phyloP scores from a whole-genome alignment of 2,888 invertebrate species.

The Muschampia plurimacula region DNA sequence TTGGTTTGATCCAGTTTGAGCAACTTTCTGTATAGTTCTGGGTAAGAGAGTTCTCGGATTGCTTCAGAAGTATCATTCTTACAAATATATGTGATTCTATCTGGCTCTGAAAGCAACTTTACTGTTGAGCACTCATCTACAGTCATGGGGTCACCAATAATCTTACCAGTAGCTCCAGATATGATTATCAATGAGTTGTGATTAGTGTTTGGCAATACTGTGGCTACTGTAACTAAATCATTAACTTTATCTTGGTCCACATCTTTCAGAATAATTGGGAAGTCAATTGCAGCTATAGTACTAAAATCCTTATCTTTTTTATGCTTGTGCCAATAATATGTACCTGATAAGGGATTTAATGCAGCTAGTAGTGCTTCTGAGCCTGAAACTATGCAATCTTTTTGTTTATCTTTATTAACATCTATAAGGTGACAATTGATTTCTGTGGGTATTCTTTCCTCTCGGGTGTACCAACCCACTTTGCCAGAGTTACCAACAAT shows the following conservation, averaged over 20 bases:
- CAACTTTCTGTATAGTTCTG: conserved; percentile 65
- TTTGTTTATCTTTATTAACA: conserved; percentile 88
- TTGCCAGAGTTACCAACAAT: conserved; percentile 89
- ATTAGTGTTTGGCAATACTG: conserved; percentile 76
- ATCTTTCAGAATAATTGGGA: conserved; percentile 90
- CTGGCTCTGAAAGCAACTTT: conserved; percentile 83
- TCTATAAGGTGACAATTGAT: conserved; percentile 91
- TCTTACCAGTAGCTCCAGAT: conserved; percentile 89
- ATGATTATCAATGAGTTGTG: conserved; percentile 88
- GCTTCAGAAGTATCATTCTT: conserved; percentile 84
- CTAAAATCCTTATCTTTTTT: conserved; percentile 80
- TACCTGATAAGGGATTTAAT: conserved; percentile 80
- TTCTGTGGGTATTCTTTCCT: conserved; percentile 88
- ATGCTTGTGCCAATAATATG: conserved; percentile 86
- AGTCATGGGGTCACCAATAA: conserved; percentile 87
- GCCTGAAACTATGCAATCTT: conserved; percentile 91
- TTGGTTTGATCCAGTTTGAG: conserved; percentile 64
- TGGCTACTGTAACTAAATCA: conserved; percentile 88
- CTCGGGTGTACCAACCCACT: conserved; percentile 90
- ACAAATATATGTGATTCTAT: conserved; percentile 85
- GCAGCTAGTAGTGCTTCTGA: conserved; percentile 87
- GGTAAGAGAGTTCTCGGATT: conserved; percentile 71
- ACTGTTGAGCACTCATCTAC: conserved; percentile 86
- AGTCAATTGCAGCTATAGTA: conserved; percentile 86
- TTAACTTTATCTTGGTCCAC: conserved; percentile 89